These are phyloP conservation scores for Siniperca scherzeri DNA, from an alignment of 2,797 vertebrate species.

Conservation along the genomic window DNA sequence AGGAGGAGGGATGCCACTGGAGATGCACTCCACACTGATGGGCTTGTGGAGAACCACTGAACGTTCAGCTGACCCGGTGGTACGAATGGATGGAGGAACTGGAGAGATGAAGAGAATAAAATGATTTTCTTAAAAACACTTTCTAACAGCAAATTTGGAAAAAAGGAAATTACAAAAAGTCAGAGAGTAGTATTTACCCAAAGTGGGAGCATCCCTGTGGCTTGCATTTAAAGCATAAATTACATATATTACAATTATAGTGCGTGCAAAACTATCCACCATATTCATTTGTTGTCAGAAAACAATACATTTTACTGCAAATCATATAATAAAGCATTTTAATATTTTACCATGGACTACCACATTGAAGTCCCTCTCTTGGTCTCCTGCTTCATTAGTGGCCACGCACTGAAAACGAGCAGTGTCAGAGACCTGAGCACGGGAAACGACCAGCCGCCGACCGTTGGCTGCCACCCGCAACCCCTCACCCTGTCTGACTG, in stretches of 20 bases:
- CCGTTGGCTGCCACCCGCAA: constrained; percentile 86
- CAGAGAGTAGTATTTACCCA: constrained; percentile 58
- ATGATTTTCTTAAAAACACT: constrained; percentile 14
- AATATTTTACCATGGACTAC: constrained; percentile 90
- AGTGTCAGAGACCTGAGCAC: constrained; percentile 90
- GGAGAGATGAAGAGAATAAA: constrained; percentile 39
- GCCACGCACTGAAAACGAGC: constrained; percentile 94
- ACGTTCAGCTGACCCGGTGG: constrained; percentile 86
- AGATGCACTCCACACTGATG: constrained; percentile 90
- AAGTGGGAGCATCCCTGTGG: constrained; percentile 40
- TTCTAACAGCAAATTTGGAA: background rate
- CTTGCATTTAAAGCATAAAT: constrained; percentile 66
- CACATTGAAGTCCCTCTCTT: constrained; percentile 90
- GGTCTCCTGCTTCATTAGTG: constrained; percentile 91
- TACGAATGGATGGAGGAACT: constrained; percentile 95
- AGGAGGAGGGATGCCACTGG: constrained; percentile 92
- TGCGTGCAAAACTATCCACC: background rate
- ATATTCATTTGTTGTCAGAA: background rate
- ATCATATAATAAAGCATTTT: background rate
- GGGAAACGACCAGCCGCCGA: constrained; percentile 89
- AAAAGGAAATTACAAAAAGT: background rate
- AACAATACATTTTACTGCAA: background rate
- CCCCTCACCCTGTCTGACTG: constrained; percentile 84
- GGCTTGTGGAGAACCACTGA: constrained; percentile 90
- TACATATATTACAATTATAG: constrained; percentile 5